These are phyloP conservation scores for Thymelicus sylvestris DNA, from an alignment of 2,888 invertebrate genomes.

Conservation along the genomic window DNA sequence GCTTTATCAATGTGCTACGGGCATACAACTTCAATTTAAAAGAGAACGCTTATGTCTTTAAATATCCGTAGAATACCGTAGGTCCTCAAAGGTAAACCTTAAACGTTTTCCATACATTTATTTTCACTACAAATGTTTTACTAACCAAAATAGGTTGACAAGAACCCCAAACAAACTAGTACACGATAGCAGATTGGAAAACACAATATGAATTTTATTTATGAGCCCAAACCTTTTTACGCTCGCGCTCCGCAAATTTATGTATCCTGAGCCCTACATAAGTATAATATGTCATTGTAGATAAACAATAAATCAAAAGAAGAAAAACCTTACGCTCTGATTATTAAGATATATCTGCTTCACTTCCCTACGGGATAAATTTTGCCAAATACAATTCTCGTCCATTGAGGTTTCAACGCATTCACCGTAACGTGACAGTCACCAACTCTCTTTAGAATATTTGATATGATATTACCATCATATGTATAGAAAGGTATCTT, in stretches of 20 bases:
- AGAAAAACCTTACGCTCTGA: slow-evolving; percentile 4
- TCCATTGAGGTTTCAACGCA: slow-evolving; percentile 16
- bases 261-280: slow-evolving; percentile 12
- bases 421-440: background rate
- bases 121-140: too few species aligned
- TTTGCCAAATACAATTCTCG: background rate
- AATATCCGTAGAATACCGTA: too few species aligned
- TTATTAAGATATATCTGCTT: slow-evolving; percentile 19
- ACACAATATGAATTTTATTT: slow-evolving; percentile 15
- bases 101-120: too few species aligned
- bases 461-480: too few species aligned
- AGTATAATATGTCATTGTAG: slow-evolving; percentile 18
- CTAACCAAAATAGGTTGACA: too few species aligned
- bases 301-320: slow-evolving; percentile 28
- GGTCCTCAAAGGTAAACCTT: too few species aligned
- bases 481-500: too few species aligned
- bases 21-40: too few species aligned
- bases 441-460: too few species aligned
- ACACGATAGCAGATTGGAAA: slow-evolving; percentile 1
- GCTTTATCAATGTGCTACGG: too few species aligned
- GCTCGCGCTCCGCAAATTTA: slow-evolving; percentile 12
- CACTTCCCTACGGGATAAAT: slow-evolving; percentile 7
- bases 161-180: background rate
- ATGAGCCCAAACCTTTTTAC: slow-evolving; percentile 6
- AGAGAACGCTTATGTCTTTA: too few species aligned